These are phyloP conservation scores for Ylistrum balloti DNA, from an alignment of 1,140 invertebrate genomes.

Conservation along the genomic window DNA sequence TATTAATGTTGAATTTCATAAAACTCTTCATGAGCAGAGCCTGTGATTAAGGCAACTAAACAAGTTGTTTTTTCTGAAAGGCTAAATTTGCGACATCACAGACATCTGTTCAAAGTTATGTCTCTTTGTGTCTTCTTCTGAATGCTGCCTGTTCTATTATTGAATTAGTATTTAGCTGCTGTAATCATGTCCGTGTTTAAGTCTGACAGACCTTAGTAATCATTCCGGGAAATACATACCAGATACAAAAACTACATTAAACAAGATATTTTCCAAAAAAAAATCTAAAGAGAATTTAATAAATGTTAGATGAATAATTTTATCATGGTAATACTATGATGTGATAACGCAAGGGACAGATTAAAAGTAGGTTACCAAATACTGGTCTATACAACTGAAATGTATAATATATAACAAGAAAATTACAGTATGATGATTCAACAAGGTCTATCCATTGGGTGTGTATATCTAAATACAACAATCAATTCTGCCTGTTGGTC, in stretches of 20 bases:
- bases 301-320: too few species aligned
- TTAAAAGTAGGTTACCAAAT: too few species aligned
- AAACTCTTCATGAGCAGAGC: neutral
- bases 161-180: neutral
- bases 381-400: too few species aligned
- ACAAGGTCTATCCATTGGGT: too few species aligned
- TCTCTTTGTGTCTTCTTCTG: neutral
- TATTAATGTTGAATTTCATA: conserved; percentile 1
- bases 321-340: too few species aligned
- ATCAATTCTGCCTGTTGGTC: neutral
- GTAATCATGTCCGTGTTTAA: neutral
- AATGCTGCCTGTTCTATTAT: neutral
- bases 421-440: too few species aligned
- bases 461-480: neutral
- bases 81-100: conserved; percentile 14
- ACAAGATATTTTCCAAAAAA: too few species aligned
- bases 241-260: too few species aligned
- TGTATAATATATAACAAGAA: too few species aligned
- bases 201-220: neutral
- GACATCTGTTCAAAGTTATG: neutral
- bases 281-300: too few species aligned
- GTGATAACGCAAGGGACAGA: too few species aligned
- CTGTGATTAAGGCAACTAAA: neutral
- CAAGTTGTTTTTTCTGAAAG: neutral
- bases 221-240: neutral